A percentile compares a stretch with the other conserved stretches of the same genome.
Conservation (phyloP, 2,888 invertebrate species). For the Chalcis sispes region DNA sequence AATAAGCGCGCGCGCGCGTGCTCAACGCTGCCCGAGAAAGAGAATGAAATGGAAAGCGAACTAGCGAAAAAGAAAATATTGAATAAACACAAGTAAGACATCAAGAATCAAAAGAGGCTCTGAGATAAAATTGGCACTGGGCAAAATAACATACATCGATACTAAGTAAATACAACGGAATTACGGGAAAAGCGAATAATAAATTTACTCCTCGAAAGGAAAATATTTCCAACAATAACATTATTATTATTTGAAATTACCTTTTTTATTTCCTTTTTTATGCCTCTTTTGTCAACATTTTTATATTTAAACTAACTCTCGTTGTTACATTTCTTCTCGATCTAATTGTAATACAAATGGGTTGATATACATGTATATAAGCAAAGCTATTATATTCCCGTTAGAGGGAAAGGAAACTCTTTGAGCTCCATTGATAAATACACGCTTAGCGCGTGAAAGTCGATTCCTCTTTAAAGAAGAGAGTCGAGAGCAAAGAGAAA, state of each 20-base stretch:
- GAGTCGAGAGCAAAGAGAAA: conserved; percentile 39
- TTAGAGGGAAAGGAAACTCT: neutral
- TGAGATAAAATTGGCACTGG: neutral
- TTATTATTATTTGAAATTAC: too few relatives aligned
- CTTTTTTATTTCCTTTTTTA: too few relatives aligned
- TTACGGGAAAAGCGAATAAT: too few relatives aligned
- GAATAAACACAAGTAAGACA: conserved; percentile 36
- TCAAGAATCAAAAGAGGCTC: conserved; percentile 1
- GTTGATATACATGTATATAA: too few relatives aligned
- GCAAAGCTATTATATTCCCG: too few relatives aligned
- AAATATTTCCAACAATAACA: too few relatives aligned
- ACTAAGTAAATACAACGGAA: neutral
- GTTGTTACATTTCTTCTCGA: too few relatives aligned
- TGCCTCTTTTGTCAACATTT: too few relatives aligned
- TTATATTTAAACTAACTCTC: too few relatives aligned
- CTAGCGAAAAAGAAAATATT: conserved; percentile 17
- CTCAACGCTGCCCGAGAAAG: too few relatives aligned
- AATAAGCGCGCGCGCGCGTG: neutral
- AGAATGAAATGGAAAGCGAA: conserved; percentile 52
- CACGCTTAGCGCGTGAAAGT: conserved; percentile 10
- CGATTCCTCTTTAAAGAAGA: conserved; percentile 29
- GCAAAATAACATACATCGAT: neutral
- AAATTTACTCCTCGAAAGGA: too few relatives aligned
- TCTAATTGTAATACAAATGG: too few relatives aligned
- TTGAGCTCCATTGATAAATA: conserved; percentile 41